A percentile compares a stretch with the other conserved stretches of the same genome.
phyloP scores from a whole-genome alignment of 2,113 vertebrate genomes.

The Burhinus oedicnemus region DNA sequence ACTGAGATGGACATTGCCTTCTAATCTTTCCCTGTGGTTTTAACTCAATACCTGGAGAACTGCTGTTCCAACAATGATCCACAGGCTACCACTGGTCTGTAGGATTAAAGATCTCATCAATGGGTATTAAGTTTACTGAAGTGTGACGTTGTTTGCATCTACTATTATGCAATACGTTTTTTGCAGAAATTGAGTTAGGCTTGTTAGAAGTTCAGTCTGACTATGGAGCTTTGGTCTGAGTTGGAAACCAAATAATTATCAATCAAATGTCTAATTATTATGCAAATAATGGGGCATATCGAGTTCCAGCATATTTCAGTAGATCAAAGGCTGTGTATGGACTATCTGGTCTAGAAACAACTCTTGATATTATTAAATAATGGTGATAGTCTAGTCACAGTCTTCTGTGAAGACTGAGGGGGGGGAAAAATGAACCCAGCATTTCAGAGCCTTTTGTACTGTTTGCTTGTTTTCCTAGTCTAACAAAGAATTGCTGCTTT shows the following conservation, averaged over 20 bases:
- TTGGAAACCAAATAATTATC: not conserved
- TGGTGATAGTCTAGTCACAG: not conserved
- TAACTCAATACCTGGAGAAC: not conserved
- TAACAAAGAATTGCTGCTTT: not conserved
- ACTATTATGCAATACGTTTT: not conserved
- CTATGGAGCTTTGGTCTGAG: not conserved
- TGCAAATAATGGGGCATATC: not conserved
- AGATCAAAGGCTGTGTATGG: not conserved
- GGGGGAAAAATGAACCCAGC: fast-evolving
- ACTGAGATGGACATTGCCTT: not conserved
- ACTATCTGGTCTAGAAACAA: not conserved
- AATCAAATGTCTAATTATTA: not conserved
- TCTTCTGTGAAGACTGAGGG: not conserved
- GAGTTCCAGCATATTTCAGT: not conserved
- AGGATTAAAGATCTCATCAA: not conserved
- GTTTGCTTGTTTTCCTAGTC: not conserved
- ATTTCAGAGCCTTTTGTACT: not conserved
- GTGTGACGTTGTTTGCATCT: not conserved
- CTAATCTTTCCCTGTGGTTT: not conserved
- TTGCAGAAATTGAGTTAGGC: not conserved
- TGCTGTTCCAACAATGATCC: not conserved
- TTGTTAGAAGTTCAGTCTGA: not conserved
- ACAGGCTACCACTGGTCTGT: not conserved
- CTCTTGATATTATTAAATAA: not conserved
- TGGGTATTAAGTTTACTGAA: not conserved